Percentiles rank a stretch among this genome's conserved stretches.
phyloP scores from a whole-genome alignment of 2,888 invertebrate genomes.

The Bombylius discolor region DNA sequence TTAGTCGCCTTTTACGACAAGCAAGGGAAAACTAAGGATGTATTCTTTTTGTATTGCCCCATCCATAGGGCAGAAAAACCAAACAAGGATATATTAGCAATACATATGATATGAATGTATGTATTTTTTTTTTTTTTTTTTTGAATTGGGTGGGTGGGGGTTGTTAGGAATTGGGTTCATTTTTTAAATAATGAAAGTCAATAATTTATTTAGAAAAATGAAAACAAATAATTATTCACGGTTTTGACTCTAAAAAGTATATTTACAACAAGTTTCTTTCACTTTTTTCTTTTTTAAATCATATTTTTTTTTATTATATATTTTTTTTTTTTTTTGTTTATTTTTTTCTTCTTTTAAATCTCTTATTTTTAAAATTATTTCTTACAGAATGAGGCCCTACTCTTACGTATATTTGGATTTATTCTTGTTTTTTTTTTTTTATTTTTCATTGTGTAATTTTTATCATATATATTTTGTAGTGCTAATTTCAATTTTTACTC shows the following conservation, averaged over 20 bases:
- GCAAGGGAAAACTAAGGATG: conserved; percentile 19
- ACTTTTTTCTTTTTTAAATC: conserved; percentile 5
- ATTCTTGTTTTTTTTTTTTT: conserved; percentile 15
- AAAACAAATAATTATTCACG: conserved; percentile 6
- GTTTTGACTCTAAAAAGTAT: conserved; percentile 33
- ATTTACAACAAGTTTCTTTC: conserved; percentile 34
- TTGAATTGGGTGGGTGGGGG: too few species aligned
- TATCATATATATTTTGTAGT: neutral
- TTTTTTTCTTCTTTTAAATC: conserved; percentile 13
- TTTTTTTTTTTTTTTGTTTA: conserved; percentile 5
- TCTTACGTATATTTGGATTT: conserved; percentile 36
- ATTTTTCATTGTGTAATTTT: conserved; percentile 6
- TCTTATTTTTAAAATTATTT: conserved; percentile 19
- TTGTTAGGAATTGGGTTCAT: too few species aligned
- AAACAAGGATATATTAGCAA: neutral
- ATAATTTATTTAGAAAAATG: neutral
- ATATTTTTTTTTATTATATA: neutral
- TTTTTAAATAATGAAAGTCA: too few species aligned
- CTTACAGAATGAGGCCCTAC: conserved; percentile 36
- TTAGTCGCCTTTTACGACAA: conserved; percentile 25
- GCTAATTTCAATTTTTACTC: too few species aligned
- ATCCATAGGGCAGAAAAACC: conserved; percentile 20
- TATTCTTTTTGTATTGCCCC: conserved; percentile 15
- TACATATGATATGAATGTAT: too few species aligned
- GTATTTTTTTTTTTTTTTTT: too few species aligned